A percentile compares a stretch with the other conserved stretches of the same genome.
Conservation (phyloP, 2,888 invertebrate genomes). For the Acronicta leporina region DNA sequence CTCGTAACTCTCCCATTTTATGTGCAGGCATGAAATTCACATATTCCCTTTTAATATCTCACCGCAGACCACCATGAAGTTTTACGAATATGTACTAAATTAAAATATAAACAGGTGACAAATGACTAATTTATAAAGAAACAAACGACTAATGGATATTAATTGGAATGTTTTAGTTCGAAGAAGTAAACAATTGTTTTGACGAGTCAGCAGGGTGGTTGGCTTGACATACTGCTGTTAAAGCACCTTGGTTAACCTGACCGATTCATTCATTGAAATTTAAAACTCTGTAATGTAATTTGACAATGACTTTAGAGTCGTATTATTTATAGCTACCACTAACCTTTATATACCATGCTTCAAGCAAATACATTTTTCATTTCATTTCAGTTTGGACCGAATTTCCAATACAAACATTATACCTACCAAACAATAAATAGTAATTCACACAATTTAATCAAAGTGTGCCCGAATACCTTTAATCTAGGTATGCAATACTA, state of each 20-base stretch:
- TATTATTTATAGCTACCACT: too few relatives aligned
- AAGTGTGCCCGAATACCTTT: too few relatives aligned
- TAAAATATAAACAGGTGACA: constrained; percentile 37
- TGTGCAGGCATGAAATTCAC: too few relatives aligned
- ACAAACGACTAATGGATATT: constrained; percentile 35
- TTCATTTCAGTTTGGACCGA: too few relatives aligned
- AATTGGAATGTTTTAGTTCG: constrained; percentile 38
- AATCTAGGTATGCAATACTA: too few relatives aligned
- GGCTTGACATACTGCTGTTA: constrained; percentile 5
- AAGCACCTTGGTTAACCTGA: constrained; percentile 11
- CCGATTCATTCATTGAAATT: constrained; percentile 49
- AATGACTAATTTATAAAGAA: constrained; percentile 48
- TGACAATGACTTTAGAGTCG: too few relatives aligned
- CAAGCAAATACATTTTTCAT: too few relatives aligned
- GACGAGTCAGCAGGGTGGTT: constrained; percentile 29
- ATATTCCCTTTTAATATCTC: not conserved
- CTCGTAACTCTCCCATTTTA: too few relatives aligned
- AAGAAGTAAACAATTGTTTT: constrained; percentile 49
- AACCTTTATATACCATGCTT: too few relatives aligned
- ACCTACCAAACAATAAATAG: too few relatives aligned
- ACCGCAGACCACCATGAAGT: constrained; percentile 40
- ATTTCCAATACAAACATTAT: too few relatives aligned
- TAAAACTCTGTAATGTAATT: constrained; percentile 6
- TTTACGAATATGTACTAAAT: not conserved
- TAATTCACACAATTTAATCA: too few relatives aligned